These are phyloP conservation scores for Pseudomyrmex sp. DNA, from an alignment of 1,140 invertebrate genomes.

Conservation along the genomic window DNA sequence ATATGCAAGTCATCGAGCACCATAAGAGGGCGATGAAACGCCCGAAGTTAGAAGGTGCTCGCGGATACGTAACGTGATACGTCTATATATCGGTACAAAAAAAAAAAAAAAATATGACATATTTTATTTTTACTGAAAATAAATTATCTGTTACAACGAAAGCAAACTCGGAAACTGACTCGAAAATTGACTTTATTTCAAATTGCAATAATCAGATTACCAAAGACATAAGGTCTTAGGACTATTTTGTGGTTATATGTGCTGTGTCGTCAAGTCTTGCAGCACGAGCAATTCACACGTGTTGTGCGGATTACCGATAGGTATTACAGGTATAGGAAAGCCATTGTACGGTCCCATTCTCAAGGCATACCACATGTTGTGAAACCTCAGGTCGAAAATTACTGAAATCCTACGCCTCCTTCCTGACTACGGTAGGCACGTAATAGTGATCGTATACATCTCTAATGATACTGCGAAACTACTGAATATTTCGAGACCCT, in stretches of 20 bases:
- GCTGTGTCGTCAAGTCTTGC: no score
- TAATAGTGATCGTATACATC: conserved; percentile 42
- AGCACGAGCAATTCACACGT: not conserved
- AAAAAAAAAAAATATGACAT: not conserved
- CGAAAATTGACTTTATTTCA: no score
- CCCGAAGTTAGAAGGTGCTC: conserved; percentile 63
- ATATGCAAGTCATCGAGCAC: conserved; percentile 71
- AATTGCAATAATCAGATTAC: no score
- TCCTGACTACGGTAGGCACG: conserved; percentile 24
- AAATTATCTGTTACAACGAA: no score
- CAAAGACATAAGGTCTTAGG: no score
- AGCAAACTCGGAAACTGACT: no score
- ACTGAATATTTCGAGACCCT: conserved; percentile 54
- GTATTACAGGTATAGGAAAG: conserved; percentile 44
- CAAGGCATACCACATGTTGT: conserved; percentile 54
- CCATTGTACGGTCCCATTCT: conserved; percentile 62
- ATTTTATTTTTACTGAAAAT: no score
- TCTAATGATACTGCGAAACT: not conserved
- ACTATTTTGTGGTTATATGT: no score
- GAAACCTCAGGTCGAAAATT: conserved; percentile 37
- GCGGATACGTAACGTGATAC: conserved; percentile 71
- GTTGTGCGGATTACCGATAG: conserved; percentile 33
- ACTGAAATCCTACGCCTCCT: conserved; percentile 18
- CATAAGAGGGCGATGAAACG: conserved; percentile 72
- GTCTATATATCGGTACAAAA: conserved; percentile 44